Evolutionary conservation across 92 coral and sea anemone genomes (phyloP).

Genomic region (Phenganax marumi): DNA sequence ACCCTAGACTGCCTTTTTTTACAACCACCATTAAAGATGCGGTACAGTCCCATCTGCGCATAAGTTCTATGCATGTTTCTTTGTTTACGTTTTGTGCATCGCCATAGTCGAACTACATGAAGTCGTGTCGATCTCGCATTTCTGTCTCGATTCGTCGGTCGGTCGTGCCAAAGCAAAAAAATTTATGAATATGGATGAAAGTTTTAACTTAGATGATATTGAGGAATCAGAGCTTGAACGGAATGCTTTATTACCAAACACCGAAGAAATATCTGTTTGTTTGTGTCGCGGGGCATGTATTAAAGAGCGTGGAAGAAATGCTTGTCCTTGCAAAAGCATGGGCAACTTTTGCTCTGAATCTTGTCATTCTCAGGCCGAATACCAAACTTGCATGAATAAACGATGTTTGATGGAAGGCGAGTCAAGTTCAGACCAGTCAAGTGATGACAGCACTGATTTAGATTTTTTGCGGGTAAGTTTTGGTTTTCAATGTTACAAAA

Average conservation of each 20-base stretch:
- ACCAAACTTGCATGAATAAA: conserved; percentile 6
- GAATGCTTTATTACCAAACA: conserved; percentile 4
- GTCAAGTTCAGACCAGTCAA: background rate
- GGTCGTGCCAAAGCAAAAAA: background rate
- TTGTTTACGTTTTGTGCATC: conserved; percentile 4
- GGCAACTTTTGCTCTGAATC: conserved; percentile 9
- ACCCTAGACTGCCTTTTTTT: no score
- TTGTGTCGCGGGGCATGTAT: conserved; percentile 27
- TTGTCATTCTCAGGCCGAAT: conserved; percentile 13
- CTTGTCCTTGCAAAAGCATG: conserved; percentile 37
- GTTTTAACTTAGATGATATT: conserved; percentile 21
- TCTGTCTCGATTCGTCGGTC: background rate
- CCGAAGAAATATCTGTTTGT: conserved; percentile 6
- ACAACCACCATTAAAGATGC: no score
- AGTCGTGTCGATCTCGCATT: background rate
- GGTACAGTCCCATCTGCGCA: background rate
- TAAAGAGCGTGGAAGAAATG: conserved; percentile 32
- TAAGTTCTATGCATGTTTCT: background rate
- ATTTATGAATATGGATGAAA: conserved; percentile 9
- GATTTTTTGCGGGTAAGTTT: background rate
- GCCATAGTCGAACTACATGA: background rate
- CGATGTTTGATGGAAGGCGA: background rate
- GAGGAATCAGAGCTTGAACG: conserved; percentile 12
- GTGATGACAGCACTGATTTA: background rate
- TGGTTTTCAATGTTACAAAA: background rate